These are phyloP conservation scores for Sminthurinus aureus DNA, from an alignment of 2,888 invertebrate genomes.

Conservation along the genomic window DNA sequence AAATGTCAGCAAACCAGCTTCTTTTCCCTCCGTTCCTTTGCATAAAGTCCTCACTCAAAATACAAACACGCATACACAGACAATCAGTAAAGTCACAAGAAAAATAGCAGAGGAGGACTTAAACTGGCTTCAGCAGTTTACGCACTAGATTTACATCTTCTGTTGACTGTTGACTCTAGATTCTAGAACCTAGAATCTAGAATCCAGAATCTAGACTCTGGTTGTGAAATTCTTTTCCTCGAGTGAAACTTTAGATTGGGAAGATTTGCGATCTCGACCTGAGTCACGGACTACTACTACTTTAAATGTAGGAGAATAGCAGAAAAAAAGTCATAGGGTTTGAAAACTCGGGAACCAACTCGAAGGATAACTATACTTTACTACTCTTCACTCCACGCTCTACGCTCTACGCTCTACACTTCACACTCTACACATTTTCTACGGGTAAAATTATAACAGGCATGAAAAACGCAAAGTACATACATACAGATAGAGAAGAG, in stretches of 20 bases:
- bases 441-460: not conserved
- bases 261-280: too few species aligned
- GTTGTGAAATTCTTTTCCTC: not conserved
- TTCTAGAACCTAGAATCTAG: too few species aligned
- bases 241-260: not conserved
- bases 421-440: not conserved
- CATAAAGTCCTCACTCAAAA: not conserved
- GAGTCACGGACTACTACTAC: too few species aligned
- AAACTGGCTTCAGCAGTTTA: not conserved
- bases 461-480: not conserved
- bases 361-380: too few species aligned
- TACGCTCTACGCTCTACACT: not conserved
- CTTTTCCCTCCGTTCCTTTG: too few species aligned
- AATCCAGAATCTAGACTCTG: not conserved
- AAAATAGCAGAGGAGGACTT: not conserved
- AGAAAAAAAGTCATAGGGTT: too few species aligned
- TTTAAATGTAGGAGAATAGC: too few species aligned
- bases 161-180: not conserved
- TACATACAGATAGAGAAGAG: too few species aligned
- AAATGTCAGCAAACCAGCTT: too few species aligned
- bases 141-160: not conserved
- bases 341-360: too few species aligned
- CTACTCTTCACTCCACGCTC: too few species aligned
- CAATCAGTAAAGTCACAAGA: not conserved
- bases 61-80: not conserved